A percentile compares a stretch with the other conserved stretches of the same genome.
These are phyloP conservation scores for Endomychus coccineus DNA, from an alignment of 2,888 invertebrate species.

Conservation along the genomic window DNA sequence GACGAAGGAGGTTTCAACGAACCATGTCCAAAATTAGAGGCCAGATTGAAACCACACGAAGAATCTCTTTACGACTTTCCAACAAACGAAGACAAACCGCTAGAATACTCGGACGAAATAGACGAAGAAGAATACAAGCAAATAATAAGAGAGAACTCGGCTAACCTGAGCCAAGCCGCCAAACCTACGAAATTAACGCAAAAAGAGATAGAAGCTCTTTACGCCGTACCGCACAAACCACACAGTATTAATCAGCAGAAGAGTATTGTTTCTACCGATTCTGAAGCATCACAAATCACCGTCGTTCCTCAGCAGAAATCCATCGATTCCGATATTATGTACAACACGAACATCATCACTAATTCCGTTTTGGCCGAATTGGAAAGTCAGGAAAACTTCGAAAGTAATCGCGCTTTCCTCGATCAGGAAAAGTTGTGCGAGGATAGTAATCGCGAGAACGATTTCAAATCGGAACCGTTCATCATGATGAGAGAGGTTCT, in stretches of 20 bases:
- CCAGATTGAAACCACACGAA: conserved; percentile 40
- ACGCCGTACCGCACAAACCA: conserved; percentile 37
- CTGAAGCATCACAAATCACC: conserved; percentile 33
- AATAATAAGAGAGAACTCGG: conserved; percentile 9
- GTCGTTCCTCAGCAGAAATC: conserved; percentile 33
- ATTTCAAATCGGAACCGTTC: conserved; percentile 32
- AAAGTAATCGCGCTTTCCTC: conserved; percentile 13
- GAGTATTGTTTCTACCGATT: conserved; percentile 37
- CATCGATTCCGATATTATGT: conserved; percentile 40
- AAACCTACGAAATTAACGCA: conserved; percentile 26
- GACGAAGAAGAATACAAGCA: conserved; percentile 16
- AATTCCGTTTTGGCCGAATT: conserved; percentile 39
- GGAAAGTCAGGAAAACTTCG: conserved; percentile 37
- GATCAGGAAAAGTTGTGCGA: conserved; percentile 10
- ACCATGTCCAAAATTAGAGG: conserved; percentile 63
- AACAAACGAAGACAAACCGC: conserved; percentile 30
- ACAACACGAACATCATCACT: conserved; percentile 32
- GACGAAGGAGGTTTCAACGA: conserved; percentile 69
- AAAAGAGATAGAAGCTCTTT: conserved; percentile 37
- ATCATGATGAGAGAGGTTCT: conserved; percentile 32
- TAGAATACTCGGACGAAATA: conserved; percentile 25
- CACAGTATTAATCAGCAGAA: conserved; percentile 36
- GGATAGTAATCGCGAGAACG: conserved; percentile 9
- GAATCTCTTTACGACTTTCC: conserved; percentile 34
- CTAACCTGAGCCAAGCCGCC: conserved; percentile 22